Evolutionary conservation across 2,113 vertebrate genomes (phyloP), one percentile per base, ranked within the genome.

Genomic region (Thomomys bottae): DNA sequence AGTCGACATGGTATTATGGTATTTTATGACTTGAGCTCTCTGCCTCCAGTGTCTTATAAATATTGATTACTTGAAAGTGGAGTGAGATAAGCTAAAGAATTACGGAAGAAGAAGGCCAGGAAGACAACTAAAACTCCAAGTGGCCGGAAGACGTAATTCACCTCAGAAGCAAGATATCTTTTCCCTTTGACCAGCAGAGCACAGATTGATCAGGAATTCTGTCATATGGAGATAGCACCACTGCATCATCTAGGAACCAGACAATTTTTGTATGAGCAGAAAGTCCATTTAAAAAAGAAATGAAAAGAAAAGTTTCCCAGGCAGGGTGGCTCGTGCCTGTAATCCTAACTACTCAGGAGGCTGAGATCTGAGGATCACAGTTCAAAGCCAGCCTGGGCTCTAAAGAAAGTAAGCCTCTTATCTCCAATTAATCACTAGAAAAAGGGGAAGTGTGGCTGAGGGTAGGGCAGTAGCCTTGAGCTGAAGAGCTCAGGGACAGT

Each of bases 61-160:
- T 96, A 95, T 90, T 96, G 86, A 95, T 93, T 88, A 78, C 92
- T 92, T 88, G 77, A 81, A n/a, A 92, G 30, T 8, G 90, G 59
- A 90, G 72, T 88, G 80, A 88, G 79, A 88, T 71, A 95, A 94
- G 34, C 79, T 95, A 24, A 38, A 88, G 90, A 95, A 88, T 94
- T 95, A 90, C 76, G 86, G 78, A 88, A 88, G 34, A 76, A 94
- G 83, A 95, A 87, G 79, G 72, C 63, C 86, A 87, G 66, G 90
- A 92, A 95, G 83, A 84, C 71, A 92, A 72, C 38, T 72, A 95
- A 91, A 88, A 34, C 5, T 26, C 49, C 42, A 30, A 63, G 24
- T 72, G 45, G 45, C 79, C 12, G 15, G 28, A 87, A 95, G 77
- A 80, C 21, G 66, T 86, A 77, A 84, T 81, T 95, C 71, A 78